phyloP scores from a whole-genome alignment of 1,140 invertebrate genomes.

The Orchestia grillus region DNA sequence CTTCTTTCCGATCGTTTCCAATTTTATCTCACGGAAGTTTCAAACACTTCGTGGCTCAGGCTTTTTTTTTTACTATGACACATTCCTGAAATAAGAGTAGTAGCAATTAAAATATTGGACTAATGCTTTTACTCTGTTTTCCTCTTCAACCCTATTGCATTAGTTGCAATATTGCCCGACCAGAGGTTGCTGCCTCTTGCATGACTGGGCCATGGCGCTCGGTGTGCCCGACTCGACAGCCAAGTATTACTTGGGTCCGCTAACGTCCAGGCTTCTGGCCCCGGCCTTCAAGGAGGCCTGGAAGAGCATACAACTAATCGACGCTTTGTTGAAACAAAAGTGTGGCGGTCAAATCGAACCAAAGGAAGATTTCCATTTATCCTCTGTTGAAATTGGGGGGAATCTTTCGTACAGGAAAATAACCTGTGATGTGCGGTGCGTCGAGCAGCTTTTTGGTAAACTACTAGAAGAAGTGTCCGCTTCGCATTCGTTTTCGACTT shows the following conservation, averaged over 20 bases:
- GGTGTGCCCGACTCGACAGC: background rate
- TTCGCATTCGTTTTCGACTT: background rate
- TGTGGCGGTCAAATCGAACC: background rate
- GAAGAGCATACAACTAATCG: background rate
- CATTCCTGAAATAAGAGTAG: background rate
- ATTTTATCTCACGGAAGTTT: background rate
- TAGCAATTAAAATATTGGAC: background rate
- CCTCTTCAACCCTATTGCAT: background rate
- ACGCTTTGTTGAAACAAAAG: background rate
- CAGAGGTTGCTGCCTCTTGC: background rate
- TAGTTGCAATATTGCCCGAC: background rate
- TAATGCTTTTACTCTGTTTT: background rate
- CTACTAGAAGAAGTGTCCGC: background rate
- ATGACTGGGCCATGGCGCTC: background rate
- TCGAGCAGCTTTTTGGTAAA: background rate
- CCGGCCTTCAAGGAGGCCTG: background rate
- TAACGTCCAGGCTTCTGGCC: background rate
- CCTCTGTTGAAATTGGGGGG: background rate
- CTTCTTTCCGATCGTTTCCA: no score
- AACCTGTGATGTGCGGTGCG: constrained; percentile 26
- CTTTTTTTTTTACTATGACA: background rate
- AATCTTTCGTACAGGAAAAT: background rate
- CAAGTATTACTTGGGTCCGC: background rate
- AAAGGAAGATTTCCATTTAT: background rate
- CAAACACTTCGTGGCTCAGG: background rate